These are phyloP conservation scores for Aurelia aurita DNA, from an alignment of 30 jellyfish, hydroid and myxozoan species.

Conservation along the genomic window DNA sequence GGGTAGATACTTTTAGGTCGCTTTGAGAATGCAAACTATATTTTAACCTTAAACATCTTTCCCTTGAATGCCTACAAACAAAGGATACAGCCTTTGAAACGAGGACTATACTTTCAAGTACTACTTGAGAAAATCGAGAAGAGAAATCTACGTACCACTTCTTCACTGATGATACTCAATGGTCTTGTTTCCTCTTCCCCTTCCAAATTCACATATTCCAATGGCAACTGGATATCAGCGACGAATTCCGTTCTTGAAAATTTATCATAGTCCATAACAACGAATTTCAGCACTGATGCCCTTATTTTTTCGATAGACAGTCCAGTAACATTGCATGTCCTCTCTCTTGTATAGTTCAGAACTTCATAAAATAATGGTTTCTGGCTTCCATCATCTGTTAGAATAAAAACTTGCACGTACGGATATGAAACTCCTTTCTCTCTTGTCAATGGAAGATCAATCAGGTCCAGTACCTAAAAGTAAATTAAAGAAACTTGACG, in stretches of 20 bases:
- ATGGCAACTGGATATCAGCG: conserved; percentile 76
- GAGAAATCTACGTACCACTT: conserved; percentile 10
- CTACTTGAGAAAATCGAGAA: too few relatives aligned
- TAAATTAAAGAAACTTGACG: neutral
- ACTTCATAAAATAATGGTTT: conserved; percentile 65
- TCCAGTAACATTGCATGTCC: conserved; percentile 75
- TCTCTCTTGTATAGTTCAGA: conserved; percentile 79
- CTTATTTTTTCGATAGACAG: conserved; percentile 58
- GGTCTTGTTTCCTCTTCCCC: conserved; percentile 83
- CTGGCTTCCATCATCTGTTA: conserved; percentile 58
- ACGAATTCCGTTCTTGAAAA: conserved; percentile 94
- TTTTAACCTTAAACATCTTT: too few relatives aligned
- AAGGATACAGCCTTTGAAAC: too few relatives aligned
- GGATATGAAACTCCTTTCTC: conserved; percentile 96
- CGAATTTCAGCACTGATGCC: conserved; percentile 67
- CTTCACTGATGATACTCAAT: conserved; percentile 15
- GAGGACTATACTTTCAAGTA: too few relatives aligned
- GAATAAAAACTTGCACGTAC: conserved; percentile 71
- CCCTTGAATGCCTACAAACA: too few relatives aligned
- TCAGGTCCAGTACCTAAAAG: conserved; percentile 75
- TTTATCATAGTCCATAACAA: conserved; percentile 87
- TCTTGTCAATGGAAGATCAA: conserved; percentile 85
- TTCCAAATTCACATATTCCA: conserved; percentile 77
- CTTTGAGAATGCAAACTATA: too few relatives aligned
- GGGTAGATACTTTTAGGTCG: too few relatives aligned